These are phyloP conservation scores for Hirtodrosophila histrioides DNA, from an alignment of 2,888 invertebrate species.

Conservation along the genomic window DNA sequence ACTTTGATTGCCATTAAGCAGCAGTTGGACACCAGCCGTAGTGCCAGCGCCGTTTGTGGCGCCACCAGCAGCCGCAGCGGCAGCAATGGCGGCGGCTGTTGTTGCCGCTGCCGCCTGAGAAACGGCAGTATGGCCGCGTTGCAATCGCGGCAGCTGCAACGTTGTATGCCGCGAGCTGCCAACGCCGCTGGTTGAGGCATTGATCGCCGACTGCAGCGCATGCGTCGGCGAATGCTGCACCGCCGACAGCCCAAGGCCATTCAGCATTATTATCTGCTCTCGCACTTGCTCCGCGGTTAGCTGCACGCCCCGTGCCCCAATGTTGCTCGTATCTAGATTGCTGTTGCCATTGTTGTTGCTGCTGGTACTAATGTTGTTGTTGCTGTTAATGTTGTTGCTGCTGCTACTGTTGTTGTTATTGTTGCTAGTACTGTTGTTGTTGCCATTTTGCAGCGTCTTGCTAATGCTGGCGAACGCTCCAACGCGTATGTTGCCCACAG, in stretches of 20 bases:
- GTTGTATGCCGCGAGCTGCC: slow-evolving; percentile 42
- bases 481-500: slow-evolving; percentile 80
- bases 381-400: slow-evolving; percentile 26
- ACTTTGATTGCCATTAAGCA: slow-evolving; percentile 57
- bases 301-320: slow-evolving; percentile 17
- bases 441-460: slow-evolving; percentile 72
- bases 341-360: slow-evolving; percentile 33
- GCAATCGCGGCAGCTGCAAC: slow-evolving; percentile 64
- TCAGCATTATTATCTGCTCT: slow-evolving; percentile 73
- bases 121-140: slow-evolving; percentile 52
- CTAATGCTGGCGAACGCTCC: slow-evolving; percentile 79
- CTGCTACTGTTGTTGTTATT: slow-evolving; percentile 36
- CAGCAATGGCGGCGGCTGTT: slow-evolving; percentile 23
- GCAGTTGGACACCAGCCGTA: slow-evolving; percentile 40
- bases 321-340: slow-evolving; percentile 15
- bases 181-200: slow-evolving; percentile 48
- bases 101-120: slow-evolving; percentile 19
- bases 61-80: slow-evolving; percentile 18
- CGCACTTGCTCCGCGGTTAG: slow-evolving; percentile 74
- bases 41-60: slow-evolving; percentile 26
- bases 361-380: slow-evolving; percentile 18
- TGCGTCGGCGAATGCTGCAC: slow-evolving; percentile 67
- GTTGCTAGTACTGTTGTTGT: slow-evolving; percentile 21
- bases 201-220: slow-evolving; percentile 46
- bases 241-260: slow-evolving; percentile 78